Evolutionary conservation across 2,888 invertebrate genomes (phyloP), one percentile per base, ranked within the genome.

Genomic region (Cylindroiulus punctatus): DNA sequence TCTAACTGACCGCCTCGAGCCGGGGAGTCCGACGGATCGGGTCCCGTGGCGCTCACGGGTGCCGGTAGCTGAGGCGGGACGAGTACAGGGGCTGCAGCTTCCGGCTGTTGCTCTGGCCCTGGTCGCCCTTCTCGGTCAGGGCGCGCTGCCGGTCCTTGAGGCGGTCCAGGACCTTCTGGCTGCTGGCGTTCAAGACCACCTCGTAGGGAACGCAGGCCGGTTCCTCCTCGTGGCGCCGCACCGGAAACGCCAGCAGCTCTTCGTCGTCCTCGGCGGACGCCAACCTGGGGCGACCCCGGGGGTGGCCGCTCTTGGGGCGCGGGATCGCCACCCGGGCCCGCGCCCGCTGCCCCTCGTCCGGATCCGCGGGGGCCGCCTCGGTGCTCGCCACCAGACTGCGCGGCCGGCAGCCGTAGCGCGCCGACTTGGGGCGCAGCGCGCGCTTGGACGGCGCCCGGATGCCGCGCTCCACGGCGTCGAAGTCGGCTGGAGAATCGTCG

Each of bases 91-190:
- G 81, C 19, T 81, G 81, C 19, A 81, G 36, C 36, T 81, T 81
- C 10, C 81, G 30, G 81, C 30, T 2, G 7, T 30, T 30, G 36
- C 19, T 10, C 32, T 19, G 30, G 30, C 32, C 81, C 30, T 3
- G 14, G n/a, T 81, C 32, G 5, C 32, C 30, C 30, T 19, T 10
- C 32, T 36, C 81, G 36, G 26, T 36, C 32, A 85, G 85, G 8
- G 85, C 85, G 22, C 36, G 44, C 52, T 85, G 85, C 30, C 85
- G 32, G n/a, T 85, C 85, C 42, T 85, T 85, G 17, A 85, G 85
- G 26, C 52, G 10, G 42, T 85, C 85, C 85, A 85, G 57, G 4
- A 85, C 85, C 26, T 85, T 85, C 52, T 85, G 47, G 30, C 85
- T 85, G 85, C 85, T 85, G 47, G 85, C 85, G 30, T 85, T 85